Percentiles rank a stretch among this genome's conserved stretches.
phyloP scores from a whole-genome alignment of 2,113 vertebrate species.

The Lasiurus cinereus region DNA sequence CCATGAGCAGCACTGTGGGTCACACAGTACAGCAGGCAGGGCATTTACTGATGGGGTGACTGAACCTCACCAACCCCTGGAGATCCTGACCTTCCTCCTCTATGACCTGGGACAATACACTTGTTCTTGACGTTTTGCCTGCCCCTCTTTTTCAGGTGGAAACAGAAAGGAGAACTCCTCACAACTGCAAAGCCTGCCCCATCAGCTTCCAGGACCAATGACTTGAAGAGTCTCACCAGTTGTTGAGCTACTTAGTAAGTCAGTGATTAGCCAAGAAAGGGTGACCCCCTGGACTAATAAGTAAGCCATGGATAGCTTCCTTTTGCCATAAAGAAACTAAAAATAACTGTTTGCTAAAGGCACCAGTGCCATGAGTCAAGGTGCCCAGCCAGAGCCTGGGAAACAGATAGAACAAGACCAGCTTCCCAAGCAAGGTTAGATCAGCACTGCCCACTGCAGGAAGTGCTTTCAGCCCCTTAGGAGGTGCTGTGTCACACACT shows the following conservation, averaged over 20 bases:
- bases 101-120: background rate
- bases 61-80: background rate
- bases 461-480: background rate
- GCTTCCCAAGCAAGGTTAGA: background rate
- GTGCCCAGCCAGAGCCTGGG: background rate
- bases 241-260: background rate
- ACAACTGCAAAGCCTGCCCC: background rate
- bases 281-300: background rate
- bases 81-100: background rate
- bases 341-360: background rate
- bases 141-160: rapidly evolving
- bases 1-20: background rate
- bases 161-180: background rate
- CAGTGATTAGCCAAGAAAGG: background rate
- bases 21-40: background rate
- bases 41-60: background rate
- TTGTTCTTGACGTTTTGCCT: background rate
- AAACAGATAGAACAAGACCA: background rate
- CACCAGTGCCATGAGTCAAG: background rate
- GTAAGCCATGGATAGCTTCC: background rate
- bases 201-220: background rate
- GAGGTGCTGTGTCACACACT: background rate
- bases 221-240: background rate
- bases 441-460: background rate
- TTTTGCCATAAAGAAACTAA: background rate